Conservation (phyloP, 1,140 invertebrate genomes). For the Drosophila rufa region DNA sequence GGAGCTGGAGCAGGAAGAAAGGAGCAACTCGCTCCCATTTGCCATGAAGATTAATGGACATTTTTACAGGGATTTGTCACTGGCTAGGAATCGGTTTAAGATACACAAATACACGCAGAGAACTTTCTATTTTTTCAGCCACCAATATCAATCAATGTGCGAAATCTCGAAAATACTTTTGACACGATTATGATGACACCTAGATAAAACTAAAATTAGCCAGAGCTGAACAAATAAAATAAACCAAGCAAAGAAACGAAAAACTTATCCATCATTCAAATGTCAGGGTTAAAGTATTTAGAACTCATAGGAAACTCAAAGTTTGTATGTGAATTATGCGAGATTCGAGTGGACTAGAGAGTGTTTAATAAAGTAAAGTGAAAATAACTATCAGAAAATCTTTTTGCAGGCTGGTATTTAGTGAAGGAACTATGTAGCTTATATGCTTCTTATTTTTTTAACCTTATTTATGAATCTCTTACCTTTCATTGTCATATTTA, state of each 20-base stretch:
- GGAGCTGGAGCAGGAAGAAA: conserved; percentile 19
- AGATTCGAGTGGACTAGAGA: conserved; percentile 1
- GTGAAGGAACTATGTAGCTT: no score
- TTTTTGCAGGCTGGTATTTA: not conserved
- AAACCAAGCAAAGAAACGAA: conserved; percentile 29
- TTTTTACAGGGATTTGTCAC: conserved; percentile 59
- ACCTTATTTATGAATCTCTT: no score
- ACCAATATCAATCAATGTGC: conserved; percentile 51
- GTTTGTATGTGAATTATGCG: conserved; percentile 16
- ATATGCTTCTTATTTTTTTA: no score
- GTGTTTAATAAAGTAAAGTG: not conserved
- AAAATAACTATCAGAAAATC: not conserved
- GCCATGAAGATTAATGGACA: conserved; percentile 65
- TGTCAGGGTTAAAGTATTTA: conserved; percentile 55
- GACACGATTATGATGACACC: conserved; percentile 54
- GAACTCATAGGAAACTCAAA: conserved; percentile 19
- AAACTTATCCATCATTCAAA: conserved; percentile 59
- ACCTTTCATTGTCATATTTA: not conserved
- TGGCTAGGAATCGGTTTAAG: conserved; percentile 57
- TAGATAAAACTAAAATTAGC: conserved; percentile 59
- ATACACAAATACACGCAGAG: conserved; percentile 34
- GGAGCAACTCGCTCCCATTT: conserved; percentile 23
- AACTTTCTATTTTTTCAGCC: conserved; percentile 33
- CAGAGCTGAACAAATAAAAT: conserved; percentile 30
- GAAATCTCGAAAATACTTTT: conserved; percentile 42